Conservation (phyloP, 2,113 vertebrate species). For the Elephantulus edwardii region DNA sequence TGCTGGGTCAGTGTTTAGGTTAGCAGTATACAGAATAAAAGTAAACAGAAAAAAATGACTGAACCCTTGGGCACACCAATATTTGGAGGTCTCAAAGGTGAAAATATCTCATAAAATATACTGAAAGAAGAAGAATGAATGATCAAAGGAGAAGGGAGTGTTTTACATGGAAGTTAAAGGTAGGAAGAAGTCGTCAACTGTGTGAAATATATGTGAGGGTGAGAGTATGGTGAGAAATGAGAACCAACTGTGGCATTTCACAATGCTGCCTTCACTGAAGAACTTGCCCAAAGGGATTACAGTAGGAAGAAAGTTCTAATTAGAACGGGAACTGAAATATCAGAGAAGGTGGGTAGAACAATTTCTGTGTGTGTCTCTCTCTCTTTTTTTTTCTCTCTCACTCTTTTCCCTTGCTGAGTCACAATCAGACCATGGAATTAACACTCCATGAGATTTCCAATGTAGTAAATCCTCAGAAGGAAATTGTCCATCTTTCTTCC, state of each 20-base stretch:
- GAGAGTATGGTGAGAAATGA: not conserved
- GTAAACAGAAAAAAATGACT: not conserved
- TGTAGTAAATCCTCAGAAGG: too few relatives aligned
- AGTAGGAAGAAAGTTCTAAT: not conserved
- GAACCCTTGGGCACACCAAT: not conserved
- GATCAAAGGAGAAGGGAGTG: not conserved
- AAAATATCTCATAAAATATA: not conserved
- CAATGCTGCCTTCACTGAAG: not conserved
- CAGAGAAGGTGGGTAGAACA: too few relatives aligned
- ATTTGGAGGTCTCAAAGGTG: not conserved
- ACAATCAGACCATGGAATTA: too few relatives aligned
- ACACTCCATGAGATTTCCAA: too few relatives aligned
- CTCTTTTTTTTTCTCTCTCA: too few relatives aligned
- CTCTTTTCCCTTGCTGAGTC: too few relatives aligned
- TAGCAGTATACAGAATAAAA: not conserved
- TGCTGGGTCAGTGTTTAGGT: not conserved
- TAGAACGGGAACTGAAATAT: not conserved
- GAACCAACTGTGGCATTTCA: not conserved
- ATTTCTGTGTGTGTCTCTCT: too few relatives aligned
- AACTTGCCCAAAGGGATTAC: not conserved
- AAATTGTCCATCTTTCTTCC: too few relatives aligned
- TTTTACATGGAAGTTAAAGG: not conserved
- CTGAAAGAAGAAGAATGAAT: not conserved
- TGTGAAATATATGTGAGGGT: not conserved
- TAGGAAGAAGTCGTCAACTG: not conserved